Evolutionary conservation across 1,140 invertebrate species (phyloP), one percentile per base, ranked within the genome.

Genomic region (Papilio polyxenes): DNA sequence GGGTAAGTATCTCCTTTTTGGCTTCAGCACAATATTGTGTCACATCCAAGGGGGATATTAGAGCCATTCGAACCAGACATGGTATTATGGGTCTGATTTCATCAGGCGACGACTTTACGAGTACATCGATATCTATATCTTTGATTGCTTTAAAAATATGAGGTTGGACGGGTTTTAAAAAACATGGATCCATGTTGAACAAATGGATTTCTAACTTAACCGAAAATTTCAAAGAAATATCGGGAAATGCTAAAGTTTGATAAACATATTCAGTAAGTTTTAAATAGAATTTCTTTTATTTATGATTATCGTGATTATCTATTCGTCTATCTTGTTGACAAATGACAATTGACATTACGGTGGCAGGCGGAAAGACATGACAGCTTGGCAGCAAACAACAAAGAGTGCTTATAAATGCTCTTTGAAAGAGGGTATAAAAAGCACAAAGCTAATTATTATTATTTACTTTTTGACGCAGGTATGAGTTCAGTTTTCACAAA

Each of bases 51-150:
- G 98, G 97, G 48, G 97, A 97, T 85, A 99, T 98, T 1, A 99
- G 94, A 83, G 98, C 98, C 98, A 99, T 99, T 77, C 98, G 96
- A 77, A 98, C 98, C 72, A 99, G 95, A 92, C 98, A 98, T 79
- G 98, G 98, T 87, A 99, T 95, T 72, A 99, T 97, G 17, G 98
- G 98, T 17, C 98, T 95, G 53, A 99, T 96, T 90, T 95, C 94
- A 81, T 95, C 93, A n/a, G 90, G 81, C 74, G 89, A 85, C 82
- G 92, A 94, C 86, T 92, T 93, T 83, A 90, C 89, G 23, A 95
- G 85, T 48, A 90, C 88, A 75, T 85, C 86, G 48, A 95, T 89
- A 85, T 95, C 94, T 56, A 95, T 86, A 89, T 94, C 91, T 89
- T 95, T 94, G 13, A 95, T 86, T 31, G 94, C 94, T 85, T 92